phyloP scores from a whole-genome alignment of 2,888 invertebrate species.

The Watsonalla cultraria region DNA sequence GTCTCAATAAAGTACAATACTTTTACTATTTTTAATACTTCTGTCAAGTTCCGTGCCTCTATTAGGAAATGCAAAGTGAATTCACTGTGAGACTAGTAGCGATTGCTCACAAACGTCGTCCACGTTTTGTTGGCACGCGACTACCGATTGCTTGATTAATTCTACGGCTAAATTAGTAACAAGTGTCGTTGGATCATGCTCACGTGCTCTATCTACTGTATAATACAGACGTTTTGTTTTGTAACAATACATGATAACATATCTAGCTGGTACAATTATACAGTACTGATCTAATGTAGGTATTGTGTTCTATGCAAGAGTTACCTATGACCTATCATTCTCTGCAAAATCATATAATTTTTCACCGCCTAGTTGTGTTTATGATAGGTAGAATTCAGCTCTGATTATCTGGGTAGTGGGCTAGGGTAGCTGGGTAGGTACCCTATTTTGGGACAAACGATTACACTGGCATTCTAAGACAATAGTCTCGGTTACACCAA shows the following conservation, averaged over 20 bases:
- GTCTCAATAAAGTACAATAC: no score
- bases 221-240: not conserved
- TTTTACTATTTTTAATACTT: not conserved
- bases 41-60: not conserved
- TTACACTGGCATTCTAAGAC: no score
- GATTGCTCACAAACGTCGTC: slow-evolving; percentile 39
- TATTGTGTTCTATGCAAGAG: no score
- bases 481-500: no score
- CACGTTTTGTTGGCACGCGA: slow-evolving; percentile 49
- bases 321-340: no score
- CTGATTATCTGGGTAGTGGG: no score
- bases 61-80: not conserved
- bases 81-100: slow-evolving; percentile 4
- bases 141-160: slow-evolving; percentile 42
- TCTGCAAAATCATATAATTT: no score
- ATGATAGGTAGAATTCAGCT: no score
- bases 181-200: slow-evolving; percentile 3
- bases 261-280: not conserved
- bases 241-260: not conserved
- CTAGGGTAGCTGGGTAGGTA: no score
- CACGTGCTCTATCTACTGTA: slow-evolving; percentile 13
- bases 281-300: no score
- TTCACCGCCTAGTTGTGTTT: no score
- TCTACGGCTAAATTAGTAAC: slow-evolving; percentile 32
- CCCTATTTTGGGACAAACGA: no score